A percentile compares a stretch with the other conserved stretches of the same genome.
Evolutionary conservation across 2,797 vertebrate species (phyloP).

Genomic region (Luscinia luscinia): DNA sequence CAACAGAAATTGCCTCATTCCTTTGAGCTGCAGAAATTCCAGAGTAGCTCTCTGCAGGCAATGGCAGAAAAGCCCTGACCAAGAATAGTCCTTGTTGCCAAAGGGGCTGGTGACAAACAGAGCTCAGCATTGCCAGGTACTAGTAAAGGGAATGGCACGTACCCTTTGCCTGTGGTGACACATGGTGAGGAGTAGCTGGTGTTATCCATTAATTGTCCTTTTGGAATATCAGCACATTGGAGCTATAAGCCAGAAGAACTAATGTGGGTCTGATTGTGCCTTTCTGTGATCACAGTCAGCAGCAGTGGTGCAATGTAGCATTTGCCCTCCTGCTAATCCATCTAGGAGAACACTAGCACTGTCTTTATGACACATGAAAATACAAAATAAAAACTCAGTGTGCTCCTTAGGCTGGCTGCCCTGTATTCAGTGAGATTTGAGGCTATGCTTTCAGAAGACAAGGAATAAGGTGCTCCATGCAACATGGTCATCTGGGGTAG

Average conservation of each 20-base stretch:
- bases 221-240: not conserved
- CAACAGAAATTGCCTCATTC: not conserved
- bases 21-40: not conserved
- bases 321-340: not conserved
- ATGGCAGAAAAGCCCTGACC: not conserved
- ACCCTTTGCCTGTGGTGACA: not conserved
- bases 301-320: not conserved
- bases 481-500: not conserved
- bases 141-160: not conserved
- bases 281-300: not conserved
- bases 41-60: not conserved
- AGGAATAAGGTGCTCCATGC: not conserved
- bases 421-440: not conserved
- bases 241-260: not conserved
- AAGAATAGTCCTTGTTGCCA: not conserved
- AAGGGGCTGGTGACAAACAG: constrained; percentile 22
- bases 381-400: not conserved
- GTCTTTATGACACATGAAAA: not conserved
- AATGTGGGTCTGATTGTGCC: not conserved
- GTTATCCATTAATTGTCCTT: not conserved
- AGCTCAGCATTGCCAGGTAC: not conserved
- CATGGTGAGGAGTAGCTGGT: not conserved
- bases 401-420: not conserved
- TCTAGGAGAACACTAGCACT: not conserved
- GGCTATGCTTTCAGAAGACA: not conserved